Conservation (phyloP, 2,888 invertebrate species). For the Alentia gelatinosa region DNA sequence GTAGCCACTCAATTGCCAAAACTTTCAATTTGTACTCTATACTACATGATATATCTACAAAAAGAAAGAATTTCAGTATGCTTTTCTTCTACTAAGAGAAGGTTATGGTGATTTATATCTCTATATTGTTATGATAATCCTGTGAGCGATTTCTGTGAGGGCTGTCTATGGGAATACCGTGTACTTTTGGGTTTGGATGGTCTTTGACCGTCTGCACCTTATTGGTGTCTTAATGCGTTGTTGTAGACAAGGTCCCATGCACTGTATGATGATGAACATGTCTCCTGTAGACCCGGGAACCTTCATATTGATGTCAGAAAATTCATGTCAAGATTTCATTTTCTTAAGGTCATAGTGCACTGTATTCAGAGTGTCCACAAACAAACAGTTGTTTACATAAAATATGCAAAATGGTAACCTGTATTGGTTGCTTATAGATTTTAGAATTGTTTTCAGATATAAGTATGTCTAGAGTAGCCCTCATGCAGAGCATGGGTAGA, state of each 20-base stretch:
- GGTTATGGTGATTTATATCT: neutral
- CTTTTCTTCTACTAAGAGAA: neutral
- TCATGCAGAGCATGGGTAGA: neutral
- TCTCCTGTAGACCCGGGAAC: neutral
- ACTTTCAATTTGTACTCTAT: neutral
- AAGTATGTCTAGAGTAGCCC: neutral
- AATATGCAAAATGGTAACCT: neutral
- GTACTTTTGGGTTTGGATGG: neutral
- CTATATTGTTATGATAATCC: neutral
- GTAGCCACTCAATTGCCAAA: conserved; percentile 47
- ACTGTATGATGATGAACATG: no score
- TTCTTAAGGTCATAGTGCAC: no score
- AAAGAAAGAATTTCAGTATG: neutral
- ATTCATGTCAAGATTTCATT: neutral
- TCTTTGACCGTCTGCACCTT: no score
- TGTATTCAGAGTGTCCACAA: neutral
- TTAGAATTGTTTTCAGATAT: neutral
- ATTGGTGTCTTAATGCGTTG: no score
- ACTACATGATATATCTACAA: neutral
- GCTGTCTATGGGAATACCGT: neutral
- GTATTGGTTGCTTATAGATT: neutral
- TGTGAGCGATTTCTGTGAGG: neutral
- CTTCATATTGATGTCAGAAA: neutral
- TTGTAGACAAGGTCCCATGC: neutral
- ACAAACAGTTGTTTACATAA: no score